These are phyloP conservation scores for Oxystoma pomonae DNA, from an alignment of 2,888 invertebrate species.

Conservation along the genomic window DNA sequence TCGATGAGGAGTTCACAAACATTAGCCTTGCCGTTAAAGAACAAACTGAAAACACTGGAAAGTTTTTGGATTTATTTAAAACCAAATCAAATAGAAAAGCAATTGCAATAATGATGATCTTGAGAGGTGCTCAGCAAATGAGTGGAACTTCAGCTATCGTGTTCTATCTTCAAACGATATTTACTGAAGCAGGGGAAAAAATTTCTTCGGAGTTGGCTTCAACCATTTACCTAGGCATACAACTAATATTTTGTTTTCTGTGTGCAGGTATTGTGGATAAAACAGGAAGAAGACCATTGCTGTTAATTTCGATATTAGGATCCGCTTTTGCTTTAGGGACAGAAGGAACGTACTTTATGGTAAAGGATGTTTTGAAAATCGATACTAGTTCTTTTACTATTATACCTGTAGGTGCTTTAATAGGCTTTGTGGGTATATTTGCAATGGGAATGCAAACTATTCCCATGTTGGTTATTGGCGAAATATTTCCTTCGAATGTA, in stretches of 20 bases:
- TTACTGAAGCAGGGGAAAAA: constrained; percentile 44
- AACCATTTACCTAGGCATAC: constrained; percentile 47
- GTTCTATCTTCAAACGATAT: constrained; percentile 55
- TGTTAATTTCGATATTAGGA: constrained; percentile 50
- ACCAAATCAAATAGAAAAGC: constrained; percentile 59
- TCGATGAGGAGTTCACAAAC: constrained; percentile 45
- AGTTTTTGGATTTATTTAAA: constrained; percentile 53
- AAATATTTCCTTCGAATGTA: constrained; percentile 54
- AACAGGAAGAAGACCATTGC: constrained; percentile 51
- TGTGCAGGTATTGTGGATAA: constrained; percentile 56
- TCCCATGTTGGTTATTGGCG: constrained; percentile 51
- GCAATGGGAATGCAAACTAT: constrained; percentile 52
- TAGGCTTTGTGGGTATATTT: constrained; percentile 49
- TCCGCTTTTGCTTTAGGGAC: constrained; percentile 44
- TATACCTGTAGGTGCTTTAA: constrained; percentile 48
- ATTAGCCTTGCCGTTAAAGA: constrained; percentile 37
- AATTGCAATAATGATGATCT: constrained; percentile 56
- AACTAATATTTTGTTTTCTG: constrained; percentile 53
- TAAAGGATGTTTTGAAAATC: constrained; percentile 41
- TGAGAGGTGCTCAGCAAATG: constrained; percentile 53
- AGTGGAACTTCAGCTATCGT: constrained; percentile 61
- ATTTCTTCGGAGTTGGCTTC: constrained; percentile 43
- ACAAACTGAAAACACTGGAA: constrained; percentile 51
- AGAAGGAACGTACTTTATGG: constrained; percentile 48
- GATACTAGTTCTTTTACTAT: constrained; percentile 42